These are phyloP conservation scores for Steinernema hermaphroditum DNA, from an alignment of 2,888 invertebrate species.

Conservation along the genomic window DNA sequence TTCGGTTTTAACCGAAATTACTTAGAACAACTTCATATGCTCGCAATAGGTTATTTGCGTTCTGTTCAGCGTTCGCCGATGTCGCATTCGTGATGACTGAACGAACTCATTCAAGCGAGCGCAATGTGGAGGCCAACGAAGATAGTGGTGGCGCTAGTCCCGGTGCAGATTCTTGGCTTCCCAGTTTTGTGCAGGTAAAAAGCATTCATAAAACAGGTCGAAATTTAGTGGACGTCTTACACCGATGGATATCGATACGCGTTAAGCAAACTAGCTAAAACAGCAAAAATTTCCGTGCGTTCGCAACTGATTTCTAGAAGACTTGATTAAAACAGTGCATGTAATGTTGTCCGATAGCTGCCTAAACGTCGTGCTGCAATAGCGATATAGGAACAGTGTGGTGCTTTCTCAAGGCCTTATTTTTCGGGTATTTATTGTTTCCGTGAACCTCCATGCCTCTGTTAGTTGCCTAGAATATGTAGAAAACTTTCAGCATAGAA, in stretches of 20 bases:
- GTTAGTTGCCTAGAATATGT: too few relatives aligned
- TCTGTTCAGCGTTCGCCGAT: neutral
- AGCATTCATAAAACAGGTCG: neutral
- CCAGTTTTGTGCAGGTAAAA: neutral
- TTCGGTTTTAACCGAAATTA: too few relatives aligned
- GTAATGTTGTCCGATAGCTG: too few relatives aligned
- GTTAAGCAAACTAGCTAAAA: too few relatives aligned
- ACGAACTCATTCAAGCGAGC: neutral
- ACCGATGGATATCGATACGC: neutral
- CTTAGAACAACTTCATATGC: too few relatives aligned
- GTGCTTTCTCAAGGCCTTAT: too few relatives aligned
- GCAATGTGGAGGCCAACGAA: neutral
- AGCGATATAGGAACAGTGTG: too few relatives aligned
- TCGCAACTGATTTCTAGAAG: too few relatives aligned
- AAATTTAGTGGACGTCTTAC: neutral
- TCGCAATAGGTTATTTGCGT: neutral
- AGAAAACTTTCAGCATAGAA: conserved; percentile 11
- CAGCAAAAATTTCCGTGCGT: too few relatives aligned
- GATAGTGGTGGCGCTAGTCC: neutral
- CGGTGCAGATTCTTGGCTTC: neutral
- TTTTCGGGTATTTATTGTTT: too few relatives aligned
- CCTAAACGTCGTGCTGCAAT: too few relatives aligned
- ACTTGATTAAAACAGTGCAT: too few relatives aligned
- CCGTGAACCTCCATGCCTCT: neutral
- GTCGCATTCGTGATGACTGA: neutral